Percentiles rank a stretch among this genome's conserved stretches.
These are phyloP conservation scores for Agrotis clavis DNA, from an alignment of 2,888 invertebrate genomes.

Conservation along the genomic window DNA sequence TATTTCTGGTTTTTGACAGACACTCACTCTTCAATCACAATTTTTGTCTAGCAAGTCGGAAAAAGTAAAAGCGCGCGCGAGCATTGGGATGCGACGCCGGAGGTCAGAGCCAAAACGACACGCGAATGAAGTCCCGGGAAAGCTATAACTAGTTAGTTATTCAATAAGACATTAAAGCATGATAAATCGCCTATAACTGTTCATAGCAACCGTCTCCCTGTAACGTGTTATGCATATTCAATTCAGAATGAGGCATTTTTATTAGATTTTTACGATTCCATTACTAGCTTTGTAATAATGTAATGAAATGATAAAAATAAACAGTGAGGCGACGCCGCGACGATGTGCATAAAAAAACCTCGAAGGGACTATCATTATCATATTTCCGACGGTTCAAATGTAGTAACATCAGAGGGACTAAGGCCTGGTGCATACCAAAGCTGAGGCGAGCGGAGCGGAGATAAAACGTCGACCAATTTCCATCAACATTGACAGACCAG, in stretches of 20 bases:
- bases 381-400: conserved; percentile 32
- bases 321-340: conserved; percentile 14
- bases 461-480: neutral
- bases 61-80: no score
- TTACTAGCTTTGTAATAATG: conserved; percentile 8
- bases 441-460: neutral
- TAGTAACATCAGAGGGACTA: conserved; percentile 25
- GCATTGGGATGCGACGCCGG: no score
- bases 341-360: conserved; percentile 18
- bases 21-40: no score
- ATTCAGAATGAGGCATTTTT: conserved; percentile 21
- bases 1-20: no score
- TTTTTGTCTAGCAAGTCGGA: no score
- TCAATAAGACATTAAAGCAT: neutral
- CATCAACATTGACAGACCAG: neutral
- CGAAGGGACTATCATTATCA: conserved; percentile 28
- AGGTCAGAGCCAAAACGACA: no score
- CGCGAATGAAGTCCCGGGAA: no score
- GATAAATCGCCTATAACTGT: neutral
- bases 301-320: conserved; percentile 31
- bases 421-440: neutral
- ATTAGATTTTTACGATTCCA: conserved; percentile 9
- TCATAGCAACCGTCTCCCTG: neutral
- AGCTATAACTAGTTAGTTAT: no score
- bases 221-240: conserved; percentile 1